Conservation (phyloP, 2,888 invertebrate species). For the Anthophora plumipes region DNA sequence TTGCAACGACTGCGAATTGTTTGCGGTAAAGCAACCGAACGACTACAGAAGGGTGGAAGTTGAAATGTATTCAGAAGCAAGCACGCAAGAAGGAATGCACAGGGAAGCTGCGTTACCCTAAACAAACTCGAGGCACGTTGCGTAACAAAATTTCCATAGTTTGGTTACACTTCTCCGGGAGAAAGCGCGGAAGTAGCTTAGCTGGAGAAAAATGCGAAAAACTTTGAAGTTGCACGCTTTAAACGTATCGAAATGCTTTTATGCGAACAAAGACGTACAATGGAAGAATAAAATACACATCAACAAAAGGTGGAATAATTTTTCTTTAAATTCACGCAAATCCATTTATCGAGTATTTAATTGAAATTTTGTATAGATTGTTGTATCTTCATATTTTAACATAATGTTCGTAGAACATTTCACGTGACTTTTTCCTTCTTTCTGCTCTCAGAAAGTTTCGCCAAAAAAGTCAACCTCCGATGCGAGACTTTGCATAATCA, state of each 20-base stretch:
- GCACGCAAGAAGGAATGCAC: neutral
- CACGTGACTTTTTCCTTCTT: neutral
- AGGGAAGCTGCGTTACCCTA: slow-evolving; percentile 21
- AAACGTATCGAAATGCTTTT: slow-evolving; percentile 7
- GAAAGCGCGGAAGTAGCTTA: slow-evolving; percentile 23
- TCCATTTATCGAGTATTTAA: neutral
- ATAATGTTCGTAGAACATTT: neutral
- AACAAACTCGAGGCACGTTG: slow-evolving; percentile 40
- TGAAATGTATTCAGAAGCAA: slow-evolving; percentile 9
- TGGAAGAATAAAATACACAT: neutral
- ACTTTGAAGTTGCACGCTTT: slow-evolving; percentile 17
- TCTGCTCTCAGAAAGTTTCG: neutral
- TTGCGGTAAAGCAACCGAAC: neutral
- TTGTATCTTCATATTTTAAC: neutral
- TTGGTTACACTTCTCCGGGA: slow-evolving; percentile 31
- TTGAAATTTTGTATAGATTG: no score
- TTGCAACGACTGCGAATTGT: neutral
- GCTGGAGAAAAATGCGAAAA: slow-evolving; percentile 14
- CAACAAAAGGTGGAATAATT: neutral
- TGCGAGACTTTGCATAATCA: slow-evolving; percentile 33
- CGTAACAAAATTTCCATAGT: slow-evolving; percentile 53
- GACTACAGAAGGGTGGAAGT: neutral
- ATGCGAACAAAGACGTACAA: neutral
- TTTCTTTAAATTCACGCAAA: neutral
- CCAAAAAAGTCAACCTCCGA: neutral